These are phyloP conservation scores for Meteorus colon DNA, from an alignment of 2,888 invertebrate genomes.

Conservation along the genomic window DNA sequence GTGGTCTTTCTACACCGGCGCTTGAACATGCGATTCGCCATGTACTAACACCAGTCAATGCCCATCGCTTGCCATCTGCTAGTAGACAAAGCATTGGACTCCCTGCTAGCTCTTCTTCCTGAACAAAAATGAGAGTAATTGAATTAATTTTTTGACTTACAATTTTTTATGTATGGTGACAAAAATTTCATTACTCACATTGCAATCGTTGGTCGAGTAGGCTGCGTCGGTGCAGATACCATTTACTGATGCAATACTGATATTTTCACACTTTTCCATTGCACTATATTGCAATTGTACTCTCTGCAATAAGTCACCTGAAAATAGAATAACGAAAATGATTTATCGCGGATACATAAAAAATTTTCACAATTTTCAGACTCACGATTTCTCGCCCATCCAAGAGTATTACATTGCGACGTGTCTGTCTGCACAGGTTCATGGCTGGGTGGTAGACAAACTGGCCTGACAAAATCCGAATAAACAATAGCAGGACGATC, in stretches of 20 bases:
- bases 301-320: slow-evolving; percentile 84
- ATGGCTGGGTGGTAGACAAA: slow-evolving; percentile 83
- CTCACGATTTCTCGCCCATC: slow-evolving; percentile 87
- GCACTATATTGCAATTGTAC: slow-evolving; percentile 84
- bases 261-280: slow-evolving; percentile 89
- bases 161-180: not conserved
- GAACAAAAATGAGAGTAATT: slow-evolving; percentile 15
- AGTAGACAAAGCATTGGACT: slow-evolving; percentile 89
- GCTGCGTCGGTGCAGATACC: slow-evolving; percentile 88
- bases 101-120: slow-evolving; percentile 93
- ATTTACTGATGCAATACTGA: slow-evolving; percentile 88
- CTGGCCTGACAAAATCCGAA: slow-evolving; percentile 89
- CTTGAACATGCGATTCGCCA: slow-evolving; percentile 91
- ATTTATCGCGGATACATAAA: not conserved
- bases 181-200: slow-evolving; percentile 77
- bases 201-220: slow-evolving; percentile 87
- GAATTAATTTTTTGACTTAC: not conserved
- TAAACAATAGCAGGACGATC: slow-evolving; percentile 82
- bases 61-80: slow-evolving; percentile 83
- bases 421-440: slow-evolving; percentile 69
- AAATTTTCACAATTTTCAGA: slow-evolving; percentile 31
- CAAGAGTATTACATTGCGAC: slow-evolving; percentile 85
- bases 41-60: slow-evolving; percentile 85
- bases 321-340: slow-evolving; percentile 7
- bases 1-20: slow-evolving; percentile 83